Percentiles rank a stretch among this genome's conserved stretches.
Evolutionary conservation across 2,888 invertebrate species (phyloP).

Genomic region (Dione juno): DNA sequence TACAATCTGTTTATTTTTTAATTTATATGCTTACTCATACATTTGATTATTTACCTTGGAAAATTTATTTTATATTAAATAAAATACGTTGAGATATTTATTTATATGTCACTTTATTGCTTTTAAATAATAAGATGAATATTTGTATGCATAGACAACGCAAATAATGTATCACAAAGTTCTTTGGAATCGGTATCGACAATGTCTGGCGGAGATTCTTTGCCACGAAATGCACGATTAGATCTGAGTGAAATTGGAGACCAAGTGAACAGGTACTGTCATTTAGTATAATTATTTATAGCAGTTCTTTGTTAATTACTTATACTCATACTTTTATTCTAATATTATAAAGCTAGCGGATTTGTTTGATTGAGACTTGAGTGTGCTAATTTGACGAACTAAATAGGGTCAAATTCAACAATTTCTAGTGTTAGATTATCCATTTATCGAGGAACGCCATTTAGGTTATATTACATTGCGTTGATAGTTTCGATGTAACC

Average conservation of each 20-base stretch:
- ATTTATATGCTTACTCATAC: neutral
- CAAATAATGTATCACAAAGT: slow-evolving; percentile 89
- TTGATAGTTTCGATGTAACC: no score
- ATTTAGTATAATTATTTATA: neutral
- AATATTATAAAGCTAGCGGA: no score
- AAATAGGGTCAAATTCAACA: no score
- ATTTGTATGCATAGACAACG: slow-evolving; percentile 79
- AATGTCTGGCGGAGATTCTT: slow-evolving; percentile 85
- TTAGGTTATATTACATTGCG: no score
- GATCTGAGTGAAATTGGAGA: slow-evolving; percentile 78
- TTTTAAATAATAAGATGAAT: slow-evolving; percentile 3
- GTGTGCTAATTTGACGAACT: no score
- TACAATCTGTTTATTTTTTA: neutral
- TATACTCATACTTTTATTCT: no score
- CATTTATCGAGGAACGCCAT: no score
- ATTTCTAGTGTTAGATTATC: no score
- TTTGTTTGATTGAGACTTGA: no score
- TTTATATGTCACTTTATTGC: no score
- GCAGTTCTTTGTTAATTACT: no score
- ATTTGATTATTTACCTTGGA: neutral
- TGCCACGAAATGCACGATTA: slow-evolving; percentile 70
- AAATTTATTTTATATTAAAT: neutral
- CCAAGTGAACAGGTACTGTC: slow-evolving; percentile 76
- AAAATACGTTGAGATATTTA: neutral
- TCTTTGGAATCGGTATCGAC: slow-evolving; percentile 91